These are phyloP conservation scores for Tylochromis polylepis DNA, from an alignment of 2,113 vertebrate genomes.

Conservation along the genomic window DNA sequence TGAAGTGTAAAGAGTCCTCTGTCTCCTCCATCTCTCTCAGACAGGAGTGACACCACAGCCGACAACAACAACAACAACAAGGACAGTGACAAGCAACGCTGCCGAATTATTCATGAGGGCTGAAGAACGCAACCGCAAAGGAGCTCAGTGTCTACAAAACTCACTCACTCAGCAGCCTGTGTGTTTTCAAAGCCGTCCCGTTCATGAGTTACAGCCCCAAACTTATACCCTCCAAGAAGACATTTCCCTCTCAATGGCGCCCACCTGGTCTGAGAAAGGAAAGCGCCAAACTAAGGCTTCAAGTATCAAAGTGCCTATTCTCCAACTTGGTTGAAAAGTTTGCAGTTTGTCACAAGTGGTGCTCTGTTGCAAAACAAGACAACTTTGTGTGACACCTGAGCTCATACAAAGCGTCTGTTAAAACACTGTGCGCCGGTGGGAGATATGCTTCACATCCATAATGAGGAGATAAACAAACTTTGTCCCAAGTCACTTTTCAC, in stretches of 20 bases:
- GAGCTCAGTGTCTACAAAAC: constrained; percentile 62
- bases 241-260: constrained; percentile 63
- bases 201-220: constrained; percentile 56
- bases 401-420: constrained; percentile 12
- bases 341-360: constrained; percentile 42
- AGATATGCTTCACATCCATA: constrained; percentile 36
- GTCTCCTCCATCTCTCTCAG: constrained; percentile 58
- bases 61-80: constrained; percentile 50
- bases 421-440: not conserved
- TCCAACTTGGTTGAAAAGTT: constrained; percentile 54
- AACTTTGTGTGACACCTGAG: constrained; percentile 59
- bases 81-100: constrained; percentile 52
- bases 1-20: constrained; percentile 65
- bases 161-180: constrained; percentile 38
- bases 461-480: constrained; percentile 39
- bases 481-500: constrained; percentile 12
- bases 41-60: constrained; percentile 60
- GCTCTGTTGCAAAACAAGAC: constrained; percentile 52
- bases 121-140: constrained; percentile 43
- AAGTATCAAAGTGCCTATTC: constrained; percentile 51
- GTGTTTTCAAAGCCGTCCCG: constrained; percentile 47
- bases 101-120: constrained; percentile 68
- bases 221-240: constrained; percentile 30
- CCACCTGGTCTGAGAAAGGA: constrained; percentile 62
- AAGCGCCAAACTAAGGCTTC: constrained; percentile 4